A percentile compares a stretch with the other conserved stretches of the same genome.
phyloP scores from a whole-genome alignment of 2,888 invertebrate species.

The Eristalinus aeneus region DNA sequence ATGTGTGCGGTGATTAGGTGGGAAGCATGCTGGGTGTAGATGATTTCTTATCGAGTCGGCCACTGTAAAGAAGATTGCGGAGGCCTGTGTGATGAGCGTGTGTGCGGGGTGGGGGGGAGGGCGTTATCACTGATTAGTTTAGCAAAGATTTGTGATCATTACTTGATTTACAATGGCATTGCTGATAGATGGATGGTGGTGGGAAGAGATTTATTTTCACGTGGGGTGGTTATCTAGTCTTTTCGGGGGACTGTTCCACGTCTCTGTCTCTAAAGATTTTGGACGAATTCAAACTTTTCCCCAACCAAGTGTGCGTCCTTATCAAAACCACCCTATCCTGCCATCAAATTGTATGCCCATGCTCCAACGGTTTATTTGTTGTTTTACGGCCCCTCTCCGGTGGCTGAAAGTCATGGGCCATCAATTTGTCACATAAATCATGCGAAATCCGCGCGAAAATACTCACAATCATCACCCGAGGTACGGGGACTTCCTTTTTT shows the following conservation, averaged over 20 bases:
- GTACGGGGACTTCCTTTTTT: background rate
- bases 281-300: too few species aligned
- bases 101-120: background rate
- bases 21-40: background rate
- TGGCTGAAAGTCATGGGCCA: background rate
- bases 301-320: too few species aligned
- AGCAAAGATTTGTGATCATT: background rate
- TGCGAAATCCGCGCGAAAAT: background rate
- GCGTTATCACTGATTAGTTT: slow-evolving; percentile 11
- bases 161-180: background rate
- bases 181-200: background rate
- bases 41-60: slow-evolving; percentile 16
- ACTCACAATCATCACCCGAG: background rate
- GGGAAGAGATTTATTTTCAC: background rate
- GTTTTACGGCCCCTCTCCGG: background rate
- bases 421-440: background rate
- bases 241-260: too few species aligned
- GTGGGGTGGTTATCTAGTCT: too few species aligned
- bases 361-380: too few species aligned
- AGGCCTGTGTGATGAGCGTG: background rate
- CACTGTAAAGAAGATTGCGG: background rate
- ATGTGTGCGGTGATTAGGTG: slow-evolving; percentile 2
- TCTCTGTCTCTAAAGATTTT: too few species aligned
- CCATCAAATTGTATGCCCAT: too few species aligned
- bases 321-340: too few species aligned